Conservation (phyloP, 2,113 vertebrate species). For the Callipepla californica region DNA sequence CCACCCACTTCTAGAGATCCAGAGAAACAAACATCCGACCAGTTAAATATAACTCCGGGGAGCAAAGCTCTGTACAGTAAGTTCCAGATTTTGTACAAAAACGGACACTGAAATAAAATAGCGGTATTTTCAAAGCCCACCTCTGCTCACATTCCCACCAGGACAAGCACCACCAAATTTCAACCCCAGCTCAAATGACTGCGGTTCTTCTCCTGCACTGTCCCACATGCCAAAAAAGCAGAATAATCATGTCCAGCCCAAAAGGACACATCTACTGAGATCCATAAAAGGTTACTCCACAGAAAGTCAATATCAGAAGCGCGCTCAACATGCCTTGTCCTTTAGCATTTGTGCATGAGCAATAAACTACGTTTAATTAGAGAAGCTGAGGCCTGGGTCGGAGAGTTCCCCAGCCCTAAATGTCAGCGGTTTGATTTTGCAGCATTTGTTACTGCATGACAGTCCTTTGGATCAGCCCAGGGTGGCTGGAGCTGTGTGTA, state of each 20-base stretch:
- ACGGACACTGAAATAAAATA: constrained; percentile 19
- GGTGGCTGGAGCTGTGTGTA: not conserved
- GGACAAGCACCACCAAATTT: not conserved
- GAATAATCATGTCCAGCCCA: constrained; percentile 16
- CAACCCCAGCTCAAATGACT: not conserved
- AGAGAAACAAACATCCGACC: constrained; percentile 16
- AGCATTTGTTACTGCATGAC: not conserved
- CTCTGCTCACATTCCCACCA: not conserved
- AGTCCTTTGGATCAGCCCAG: not conserved
- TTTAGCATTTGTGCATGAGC: not conserved
- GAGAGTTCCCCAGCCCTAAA: constrained; percentile 8
- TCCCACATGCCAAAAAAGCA: not conserved
- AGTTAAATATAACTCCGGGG: constrained; percentile 40
- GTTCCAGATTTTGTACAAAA: constrained; percentile 43
- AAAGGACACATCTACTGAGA: not conserved
- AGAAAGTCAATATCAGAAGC: constrained; percentile 27
- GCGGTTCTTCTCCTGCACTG: not conserved
- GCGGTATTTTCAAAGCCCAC: constrained; percentile 10
- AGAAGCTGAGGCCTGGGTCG: not conserved
- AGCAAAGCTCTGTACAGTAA: not conserved
- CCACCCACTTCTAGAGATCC: not conserved
- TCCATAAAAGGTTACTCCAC: constrained; percentile 31
- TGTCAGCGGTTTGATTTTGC: not conserved
- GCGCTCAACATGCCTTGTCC: constrained; percentile 5
- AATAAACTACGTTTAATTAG: constrained; percentile 30